Evolutionary conservation across 2,113 vertebrate species (phyloP), one percentile per base, ranked within the genome.

Genomic region (Vireo altiloquus): DNA sequence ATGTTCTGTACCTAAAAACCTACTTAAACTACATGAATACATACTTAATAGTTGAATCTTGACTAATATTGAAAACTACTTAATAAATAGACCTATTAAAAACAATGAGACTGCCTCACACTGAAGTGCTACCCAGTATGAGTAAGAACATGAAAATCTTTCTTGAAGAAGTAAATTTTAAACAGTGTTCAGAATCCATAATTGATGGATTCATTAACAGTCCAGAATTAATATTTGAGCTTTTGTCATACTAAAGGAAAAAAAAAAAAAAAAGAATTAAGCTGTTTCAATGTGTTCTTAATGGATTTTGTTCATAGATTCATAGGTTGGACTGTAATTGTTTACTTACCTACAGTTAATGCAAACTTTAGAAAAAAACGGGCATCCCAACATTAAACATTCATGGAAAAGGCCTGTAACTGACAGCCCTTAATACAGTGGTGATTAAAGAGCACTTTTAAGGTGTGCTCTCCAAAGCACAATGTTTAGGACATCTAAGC

Each of bases 391-490:
- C 6, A 44, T 96, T 96, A 96, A 94, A 83, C 56, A 93, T 93
- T 90, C 9, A 87, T 74, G 87, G 44, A 63, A 63, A 61, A 0
- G 4, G 17, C 54, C 87, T 42, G 54, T 59, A 92, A 85, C 57
- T 90, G 85, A 75, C 81, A 95, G 68, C n/a, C 4, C 19, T 76
- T 93, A 94, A 75, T 87, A 82, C 7, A 59, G 68, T 49, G 72
- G 23, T 93, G 70, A 95, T 96, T 96, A 90, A 96, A 95, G 47
- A 78, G 33, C 19, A 56, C 60, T 94, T 92, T 93, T 74, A 92
- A 94, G 44, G 22, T 76, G 40, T 35, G 33, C 70, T 94, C 50
- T 94, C 90, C 78, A 64, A 89, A 92, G 54, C 37, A 79, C n/a
- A 68, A 66, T 90, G 47, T 83, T 93, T 89, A 90, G 68, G 57